Conservation (phyloP, 2,113 vertebrate species). For the Sylvia atricapilla region DNA sequence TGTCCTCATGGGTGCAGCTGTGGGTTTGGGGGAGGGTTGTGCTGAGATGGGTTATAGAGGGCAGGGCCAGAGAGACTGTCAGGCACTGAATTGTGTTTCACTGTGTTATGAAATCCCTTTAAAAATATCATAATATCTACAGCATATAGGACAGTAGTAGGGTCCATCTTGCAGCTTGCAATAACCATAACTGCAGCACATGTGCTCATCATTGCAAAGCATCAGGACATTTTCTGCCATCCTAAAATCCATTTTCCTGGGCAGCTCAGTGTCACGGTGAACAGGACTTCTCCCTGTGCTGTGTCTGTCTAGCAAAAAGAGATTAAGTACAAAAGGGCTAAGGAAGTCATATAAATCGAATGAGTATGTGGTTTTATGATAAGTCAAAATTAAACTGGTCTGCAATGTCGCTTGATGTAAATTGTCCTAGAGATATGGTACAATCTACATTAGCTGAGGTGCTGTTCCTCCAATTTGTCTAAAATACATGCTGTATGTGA, state of each 20-base stretch:
- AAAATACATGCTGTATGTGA: not conserved
- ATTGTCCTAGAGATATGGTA: not conserved
- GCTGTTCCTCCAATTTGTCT: not conserved
- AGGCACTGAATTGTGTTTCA: not conserved
- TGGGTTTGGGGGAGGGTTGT: not conserved
- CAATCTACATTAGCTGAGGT: not conserved
- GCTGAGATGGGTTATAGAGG: not conserved
- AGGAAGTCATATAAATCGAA: not conserved
- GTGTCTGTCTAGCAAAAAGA: not conserved
- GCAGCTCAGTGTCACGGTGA: not conserved
- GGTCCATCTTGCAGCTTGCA: not conserved
- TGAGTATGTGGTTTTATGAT: not conserved
- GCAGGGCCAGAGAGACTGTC: not conserved
- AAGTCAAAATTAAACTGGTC: not conserved
- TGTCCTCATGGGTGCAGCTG: not conserved
- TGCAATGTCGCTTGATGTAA: not conserved
- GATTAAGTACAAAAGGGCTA: not conserved
- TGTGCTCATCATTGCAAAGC: not conserved
- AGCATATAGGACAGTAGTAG: not conserved
- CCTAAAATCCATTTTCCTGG: not conserved
- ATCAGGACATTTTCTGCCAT: not conserved
- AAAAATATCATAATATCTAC: not conserved
- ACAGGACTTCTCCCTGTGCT: not conserved
- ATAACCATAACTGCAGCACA: not conserved
- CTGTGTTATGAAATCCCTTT: not conserved